Evolutionary conservation across 2,888 invertebrate genomes (phyloP), one percentile per base, ranked within the genome.

Genomic region (Diabrotica balteata): DNA sequence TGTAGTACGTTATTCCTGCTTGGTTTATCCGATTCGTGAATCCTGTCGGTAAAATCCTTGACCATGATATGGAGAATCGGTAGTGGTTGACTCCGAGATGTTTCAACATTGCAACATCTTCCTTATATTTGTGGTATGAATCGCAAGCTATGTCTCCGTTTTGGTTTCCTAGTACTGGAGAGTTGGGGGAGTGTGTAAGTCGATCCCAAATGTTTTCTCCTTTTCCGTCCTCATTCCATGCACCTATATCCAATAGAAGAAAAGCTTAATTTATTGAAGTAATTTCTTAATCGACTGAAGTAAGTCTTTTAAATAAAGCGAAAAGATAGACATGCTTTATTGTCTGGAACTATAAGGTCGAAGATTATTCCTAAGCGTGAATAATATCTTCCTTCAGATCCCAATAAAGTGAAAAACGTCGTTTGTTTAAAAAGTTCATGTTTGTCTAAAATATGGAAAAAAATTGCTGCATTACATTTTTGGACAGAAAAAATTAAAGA

Each of bases 141-240:
- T 91, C 90, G 63, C 88, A 88, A 0, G 91, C 88, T 0, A 89
- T 81, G 76, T 91, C 90, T 0, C 87, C 91, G 54, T 86, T 89
- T 17, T 83, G 80, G 50, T 84, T 83, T 75, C 90, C 87, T 55
- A 81, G 82, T 0, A 90, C 85, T 0, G 84, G 76, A 1, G 87
- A 85, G 0, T 87, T 85, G 55, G 85, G 76, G 0, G 58, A 62
- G 72, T 89, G 89, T 0, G 88, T 87, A 75, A 89, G 88, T 8
- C 85, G 85, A 80, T 92, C 92, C 92, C 91, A 92, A 11, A 90
- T 88, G 75, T 86, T 89, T 74, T 87, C 87, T 6, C 88, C 86
- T 83, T 89, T 90, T 7, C 87, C 90, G 60, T 75, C 74, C 59
- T 57, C 68, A 32, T 75, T 61, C 75, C 75, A 75, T 22, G 65